Evolutionary conservation across 2,113 vertebrate genomes (phyloP), one percentile per base, ranked within the genome.

Genomic region (Lophura nycthemera): DNA sequence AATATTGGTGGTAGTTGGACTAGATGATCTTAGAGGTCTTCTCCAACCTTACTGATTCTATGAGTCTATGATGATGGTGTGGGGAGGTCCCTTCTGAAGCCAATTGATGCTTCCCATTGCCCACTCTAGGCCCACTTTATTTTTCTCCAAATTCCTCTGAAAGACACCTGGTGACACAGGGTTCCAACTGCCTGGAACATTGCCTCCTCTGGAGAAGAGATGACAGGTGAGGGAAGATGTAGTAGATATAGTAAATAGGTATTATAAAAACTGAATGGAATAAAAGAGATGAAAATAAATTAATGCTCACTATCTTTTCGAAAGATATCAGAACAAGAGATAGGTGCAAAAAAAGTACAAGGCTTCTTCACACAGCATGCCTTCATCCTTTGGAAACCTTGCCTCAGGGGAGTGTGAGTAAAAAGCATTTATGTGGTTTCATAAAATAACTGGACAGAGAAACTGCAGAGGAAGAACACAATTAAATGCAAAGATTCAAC

Each of bases 341-440:
- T 19, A 86, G 40, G 43, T 70, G 48, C 25, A 65, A 74, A 86
- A 30, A 17, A 88, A 79, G 32, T 64, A 36, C n/a, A 54, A 54
- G 18, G 13, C 36, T 87, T 67, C 36, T n/a, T 82, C 56, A 42
- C 0, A 0, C 27, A 59, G 61, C 7, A 19, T 3, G 3, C n/a
- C 21, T 47, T 82, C 66, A 85, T 79, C 64, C 1, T 1, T 19
- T 22, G 34, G 59, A 72, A 45, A 40, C 16, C 27, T 80, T 76
- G 57, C 38, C 69, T 71, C 50, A 43, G 43, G 45, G 71, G 19
- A 45, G 3, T 0, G 1, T 66, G 64, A 45, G 38, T 48, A 80
- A 75, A 61, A 56, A 91, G 65, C 0, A 0, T 36, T 84, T 71
- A 48, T 38, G 27, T 50, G 57, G 30, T 71, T 75, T 88, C 74